Evolutionary conservation across 1,140 invertebrate genomes (phyloP).

Genomic region (Brachionus paranguensis): DNA sequence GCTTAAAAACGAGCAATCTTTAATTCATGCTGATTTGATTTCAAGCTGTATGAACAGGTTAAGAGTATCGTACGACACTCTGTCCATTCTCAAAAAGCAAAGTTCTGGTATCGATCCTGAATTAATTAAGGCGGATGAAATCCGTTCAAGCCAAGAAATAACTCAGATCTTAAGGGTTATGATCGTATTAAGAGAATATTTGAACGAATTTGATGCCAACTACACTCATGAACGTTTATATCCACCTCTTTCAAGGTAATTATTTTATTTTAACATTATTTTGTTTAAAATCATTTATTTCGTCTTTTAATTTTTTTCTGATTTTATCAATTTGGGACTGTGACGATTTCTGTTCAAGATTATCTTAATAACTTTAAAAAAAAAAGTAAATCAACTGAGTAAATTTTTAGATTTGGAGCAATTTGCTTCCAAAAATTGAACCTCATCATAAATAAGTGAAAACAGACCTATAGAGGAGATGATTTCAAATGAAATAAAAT

Average conservation of each 20-base stretch:
- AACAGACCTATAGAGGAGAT: too few relatives aligned
- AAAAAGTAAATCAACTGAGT: too few relatives aligned
- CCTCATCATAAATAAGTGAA: too few relatives aligned
- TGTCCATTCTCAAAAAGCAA: conserved; percentile 48
- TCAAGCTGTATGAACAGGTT: conserved; percentile 77
- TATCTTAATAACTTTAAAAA: too few relatives aligned
- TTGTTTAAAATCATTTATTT: too few relatives aligned
- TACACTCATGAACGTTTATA: conserved; percentile 82
- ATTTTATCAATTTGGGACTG: too few relatives aligned
- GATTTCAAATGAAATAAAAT: too few relatives aligned
- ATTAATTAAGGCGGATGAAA: neutral
- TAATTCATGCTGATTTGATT: conserved; percentile 85
- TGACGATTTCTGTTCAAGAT: too few relatives aligned
- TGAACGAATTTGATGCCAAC: conserved; percentile 86
- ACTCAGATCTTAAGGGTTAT: conserved; percentile 77
- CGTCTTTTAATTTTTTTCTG: neutral
- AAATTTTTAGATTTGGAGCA: too few relatives aligned
- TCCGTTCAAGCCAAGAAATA: conserved; percentile 49
- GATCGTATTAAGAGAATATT: conserved; percentile 87
- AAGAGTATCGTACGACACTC: conserved; percentile 68
- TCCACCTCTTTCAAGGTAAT: conserved; percentile 66
- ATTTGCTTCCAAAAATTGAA: too few relatives aligned
- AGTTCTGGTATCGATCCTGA: neutral
- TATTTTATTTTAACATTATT: too few relatives aligned
- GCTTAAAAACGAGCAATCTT: conserved; percentile 65